These are phyloP conservation scores for Macropis europaea DNA, from an alignment of 2,888 invertebrate genomes.

Conservation along the genomic window DNA sequence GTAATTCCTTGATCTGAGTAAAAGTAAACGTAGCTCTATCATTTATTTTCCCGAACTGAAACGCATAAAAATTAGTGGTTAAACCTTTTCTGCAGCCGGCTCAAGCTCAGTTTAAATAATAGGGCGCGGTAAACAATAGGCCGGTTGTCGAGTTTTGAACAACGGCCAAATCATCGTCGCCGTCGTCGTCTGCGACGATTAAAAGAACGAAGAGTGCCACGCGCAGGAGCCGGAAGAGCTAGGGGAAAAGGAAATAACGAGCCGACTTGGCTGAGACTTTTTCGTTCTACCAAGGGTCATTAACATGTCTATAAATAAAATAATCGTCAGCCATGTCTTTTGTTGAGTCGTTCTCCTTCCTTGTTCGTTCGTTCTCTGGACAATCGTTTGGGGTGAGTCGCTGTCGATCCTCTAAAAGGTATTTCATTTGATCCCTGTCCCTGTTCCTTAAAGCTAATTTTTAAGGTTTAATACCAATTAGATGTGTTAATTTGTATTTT, in stretches of 20 bases:
- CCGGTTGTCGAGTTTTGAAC: constrained; percentile 10
- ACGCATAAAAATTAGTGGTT: neutral
- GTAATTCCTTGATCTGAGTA: too few species aligned
- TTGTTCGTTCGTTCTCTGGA: neutral
- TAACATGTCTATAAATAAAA: constrained; percentile 74
- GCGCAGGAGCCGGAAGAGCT: constrained; percentile 37
- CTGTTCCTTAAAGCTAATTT: too few species aligned
- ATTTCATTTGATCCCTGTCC: neutral
- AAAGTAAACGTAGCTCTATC: too few species aligned
- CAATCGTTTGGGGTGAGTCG: neutral
- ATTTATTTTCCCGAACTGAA: neutral
- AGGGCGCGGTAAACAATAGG: neutral
- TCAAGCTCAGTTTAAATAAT: constrained; percentile 15
- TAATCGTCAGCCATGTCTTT: constrained; percentile 67
- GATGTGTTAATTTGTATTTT: too few species aligned
- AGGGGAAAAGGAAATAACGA: constrained; percentile 62
- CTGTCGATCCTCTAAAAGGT: neutral
- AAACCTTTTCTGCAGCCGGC: neutral
- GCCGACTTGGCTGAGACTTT: constrained; percentile 45
- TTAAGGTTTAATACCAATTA: too few species aligned
- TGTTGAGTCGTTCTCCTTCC: constrained; percentile 44
- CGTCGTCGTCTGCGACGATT: constrained; percentile 33
- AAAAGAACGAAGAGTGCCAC: constrained; percentile 38
- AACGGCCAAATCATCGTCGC: constrained; percentile 25
- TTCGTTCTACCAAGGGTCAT: constrained; percentile 70